These are phyloP conservation scores for Amphibalanus amphitrite DNA, from an alignment of 1,140 invertebrate species.

Conservation along the genomic window DNA sequence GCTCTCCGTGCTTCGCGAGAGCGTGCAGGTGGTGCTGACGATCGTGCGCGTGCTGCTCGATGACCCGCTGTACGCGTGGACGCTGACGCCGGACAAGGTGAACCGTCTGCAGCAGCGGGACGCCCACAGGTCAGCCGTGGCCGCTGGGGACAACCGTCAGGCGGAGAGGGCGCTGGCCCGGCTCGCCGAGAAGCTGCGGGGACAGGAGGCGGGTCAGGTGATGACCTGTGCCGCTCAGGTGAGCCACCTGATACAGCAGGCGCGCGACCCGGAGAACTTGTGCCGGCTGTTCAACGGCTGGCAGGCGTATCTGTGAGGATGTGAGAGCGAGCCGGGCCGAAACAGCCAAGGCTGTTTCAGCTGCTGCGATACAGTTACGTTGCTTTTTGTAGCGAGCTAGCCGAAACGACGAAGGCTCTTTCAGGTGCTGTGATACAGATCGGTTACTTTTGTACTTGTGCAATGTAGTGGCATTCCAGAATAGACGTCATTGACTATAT, in stretches of 20 bases:
- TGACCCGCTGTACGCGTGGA: constrained; percentile 82
- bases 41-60: constrained; percentile 83
- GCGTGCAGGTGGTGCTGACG: constrained; percentile 64
- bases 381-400: no score
- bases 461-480: no score
- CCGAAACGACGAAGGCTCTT: no score
- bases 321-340: no score
- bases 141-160: not conserved
- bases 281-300: constrained; percentile 62
- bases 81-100: constrained; percentile 36
- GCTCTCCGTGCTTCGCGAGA: constrained; percentile 58
- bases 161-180: not conserved
- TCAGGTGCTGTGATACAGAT: no score
- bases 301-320: constrained; percentile 59
- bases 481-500: no score
- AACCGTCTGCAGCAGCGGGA: constrained; percentile 25
- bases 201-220: constrained; percentile 4
- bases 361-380: no score
- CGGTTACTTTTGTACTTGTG: no score
- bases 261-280: constrained; percentile 58
- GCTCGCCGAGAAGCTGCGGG: constrained; percentile 5
- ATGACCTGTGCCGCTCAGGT: constrained; percentile 41
- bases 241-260: constrained; percentile 59
- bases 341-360: no score
- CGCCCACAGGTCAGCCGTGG: not conserved